Percentiles rank a stretch among this genome's conserved stretches.
These are phyloP conservation scores for Sphenodon punctatus DNA, from an alignment of 2,797 vertebrate species.

Conservation along the genomic window DNA sequence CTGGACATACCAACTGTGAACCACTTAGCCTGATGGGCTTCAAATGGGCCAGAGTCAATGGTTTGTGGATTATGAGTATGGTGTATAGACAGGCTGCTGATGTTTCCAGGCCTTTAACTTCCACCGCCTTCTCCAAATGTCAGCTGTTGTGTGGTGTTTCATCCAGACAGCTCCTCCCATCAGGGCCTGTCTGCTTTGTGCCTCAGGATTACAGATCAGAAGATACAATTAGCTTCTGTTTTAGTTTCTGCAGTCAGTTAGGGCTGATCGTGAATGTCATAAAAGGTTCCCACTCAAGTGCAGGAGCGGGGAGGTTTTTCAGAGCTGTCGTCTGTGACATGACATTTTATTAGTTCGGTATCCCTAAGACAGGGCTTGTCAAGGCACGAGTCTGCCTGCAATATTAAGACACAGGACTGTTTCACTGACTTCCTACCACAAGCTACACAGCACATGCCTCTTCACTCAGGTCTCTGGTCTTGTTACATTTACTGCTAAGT, in stretches of 20 bases:
- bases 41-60: no score
- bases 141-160: neutral
- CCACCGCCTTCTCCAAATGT: neutral
- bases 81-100: neutral
- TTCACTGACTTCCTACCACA: constrained; percentile 23
- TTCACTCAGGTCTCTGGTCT: constrained; percentile 19
- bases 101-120: neutral
- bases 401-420: neutral
- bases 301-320: neutral
- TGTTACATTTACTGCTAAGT: constrained; percentile 14
- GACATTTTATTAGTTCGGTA: neutral
- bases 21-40: no score
- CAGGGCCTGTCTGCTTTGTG: neutral
- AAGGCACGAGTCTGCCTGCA: neutral
- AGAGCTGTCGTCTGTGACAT: neutral
- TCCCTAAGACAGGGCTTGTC: neutral
- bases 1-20: no score
- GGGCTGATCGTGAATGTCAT: neutral
- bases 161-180: neutral
- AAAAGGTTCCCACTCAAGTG: neutral
- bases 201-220: neutral
- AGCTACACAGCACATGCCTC: constrained; percentile 10
- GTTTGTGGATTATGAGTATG: neutral
- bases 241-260: neutral
- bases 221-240: neutral